Conservation (phyloP, 2,113 vertebrate genomes). For the Siphamia tubifer region DNA sequence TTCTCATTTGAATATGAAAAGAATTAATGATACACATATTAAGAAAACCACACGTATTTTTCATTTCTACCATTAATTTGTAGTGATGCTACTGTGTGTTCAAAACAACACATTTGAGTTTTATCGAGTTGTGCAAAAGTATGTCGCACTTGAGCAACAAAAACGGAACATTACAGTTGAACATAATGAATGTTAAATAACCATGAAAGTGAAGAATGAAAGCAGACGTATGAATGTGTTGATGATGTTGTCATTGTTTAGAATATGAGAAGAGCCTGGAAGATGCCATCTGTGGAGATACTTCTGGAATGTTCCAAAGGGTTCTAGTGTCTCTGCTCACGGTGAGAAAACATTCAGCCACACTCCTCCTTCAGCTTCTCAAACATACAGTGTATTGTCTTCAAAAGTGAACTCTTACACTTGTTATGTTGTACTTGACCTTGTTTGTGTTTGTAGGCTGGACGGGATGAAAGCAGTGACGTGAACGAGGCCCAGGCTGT, state of each 20-base stretch:
- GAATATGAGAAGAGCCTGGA: conserved; percentile 85
- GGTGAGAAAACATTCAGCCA: conserved; percentile 71
- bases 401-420: background rate
- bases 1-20: too few relatives aligned
- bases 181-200: too few relatives aligned
- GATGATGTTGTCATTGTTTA: conserved; percentile 49
- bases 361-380: background rate
- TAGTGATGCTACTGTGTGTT: too few relatives aligned
- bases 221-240: background rate
- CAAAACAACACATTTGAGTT: too few relatives aligned
- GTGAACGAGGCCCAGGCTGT: conserved; percentile 82
- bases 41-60: too few relatives aligned
- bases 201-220: too few relatives aligned
- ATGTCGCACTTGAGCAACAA: too few relatives aligned
- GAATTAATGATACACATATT: too few relatives aligned
- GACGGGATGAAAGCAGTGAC: conserved; percentile 82
- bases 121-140: too few relatives aligned
- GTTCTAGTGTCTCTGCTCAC: conserved; percentile 91
- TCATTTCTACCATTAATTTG: too few relatives aligned
- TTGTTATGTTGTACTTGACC: background rate
- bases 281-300: conserved; percentile 88
- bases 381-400: background rate
- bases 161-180: too few relatives aligned
- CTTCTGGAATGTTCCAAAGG: conserved; percentile 90
- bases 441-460: conserved; percentile 76